phyloP scores from a whole-genome alignment of 2,797 vertebrate genomes.

The Gallinago solitaria region DNA sequence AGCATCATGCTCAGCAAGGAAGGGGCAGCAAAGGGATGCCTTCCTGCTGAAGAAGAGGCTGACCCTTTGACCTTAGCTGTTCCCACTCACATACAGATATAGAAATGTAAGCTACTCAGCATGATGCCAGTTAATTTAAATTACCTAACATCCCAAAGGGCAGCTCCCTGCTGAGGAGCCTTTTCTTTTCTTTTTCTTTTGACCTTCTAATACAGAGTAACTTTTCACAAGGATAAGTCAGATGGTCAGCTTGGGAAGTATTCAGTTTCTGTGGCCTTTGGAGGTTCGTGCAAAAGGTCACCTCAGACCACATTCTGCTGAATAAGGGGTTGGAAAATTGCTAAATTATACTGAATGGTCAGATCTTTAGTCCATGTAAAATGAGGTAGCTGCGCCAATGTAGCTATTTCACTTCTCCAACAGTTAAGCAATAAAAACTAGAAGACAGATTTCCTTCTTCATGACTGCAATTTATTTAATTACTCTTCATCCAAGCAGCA shows the following conservation, averaged over 20 bases:
- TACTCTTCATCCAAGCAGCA: neutral
- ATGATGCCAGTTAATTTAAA: conserved; percentile 67
- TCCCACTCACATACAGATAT: conserved; percentile 65
- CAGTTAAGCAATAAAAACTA: neutral
- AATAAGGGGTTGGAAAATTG: conserved; percentile 30
- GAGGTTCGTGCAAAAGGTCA: conserved; percentile 46
- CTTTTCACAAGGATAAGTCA: conserved; percentile 63
- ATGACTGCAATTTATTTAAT: neutral
- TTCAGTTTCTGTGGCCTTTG: conserved; percentile 47
- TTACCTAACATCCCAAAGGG: conserved; percentile 69
- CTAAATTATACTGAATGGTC: neutral
- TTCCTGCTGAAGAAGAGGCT: conserved; percentile 39
- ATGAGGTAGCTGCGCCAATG: neutral
- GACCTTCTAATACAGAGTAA: conserved; percentile 64
- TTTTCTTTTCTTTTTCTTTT: conserved; percentile 67
- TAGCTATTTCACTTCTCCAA: neutral
- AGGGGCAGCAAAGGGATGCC: conserved; percentile 11
- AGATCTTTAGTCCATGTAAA: neutral
- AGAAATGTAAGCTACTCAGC: conserved; percentile 70
- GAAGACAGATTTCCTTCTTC: neutral
- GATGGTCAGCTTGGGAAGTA: conserved; percentile 54
- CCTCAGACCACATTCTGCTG: conserved; percentile 30
- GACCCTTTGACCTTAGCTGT: conserved; percentile 65
- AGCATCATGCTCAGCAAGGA: neutral
- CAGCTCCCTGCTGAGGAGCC: conserved; percentile 57